Evolutionary conservation across 2,797 vertebrate genomes (phyloP).

Genomic region (Oreortyx pictus): DNA sequence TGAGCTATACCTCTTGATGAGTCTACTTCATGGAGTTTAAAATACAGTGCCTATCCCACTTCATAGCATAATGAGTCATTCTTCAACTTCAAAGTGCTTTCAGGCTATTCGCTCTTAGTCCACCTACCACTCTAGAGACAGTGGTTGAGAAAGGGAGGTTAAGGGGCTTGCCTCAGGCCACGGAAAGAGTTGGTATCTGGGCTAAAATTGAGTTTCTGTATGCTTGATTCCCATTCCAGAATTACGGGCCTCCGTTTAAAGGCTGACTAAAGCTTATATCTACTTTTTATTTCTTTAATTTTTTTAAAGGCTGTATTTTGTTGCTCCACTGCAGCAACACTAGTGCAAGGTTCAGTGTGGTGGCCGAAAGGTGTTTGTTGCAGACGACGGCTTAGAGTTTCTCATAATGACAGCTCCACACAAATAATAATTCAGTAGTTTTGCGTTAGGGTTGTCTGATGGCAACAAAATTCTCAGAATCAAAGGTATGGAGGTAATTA

Average conservation of each 20-base stretch:
- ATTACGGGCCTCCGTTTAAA: not conserved
- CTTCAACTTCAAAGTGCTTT: not conserved
- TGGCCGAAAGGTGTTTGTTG: not conserved
- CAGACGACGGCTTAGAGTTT: not conserved
- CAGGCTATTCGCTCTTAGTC: not conserved
- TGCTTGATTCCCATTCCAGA: not conserved
- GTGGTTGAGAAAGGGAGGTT: not conserved
- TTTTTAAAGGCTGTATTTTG: not conserved
- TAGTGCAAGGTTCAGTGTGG: not conserved
- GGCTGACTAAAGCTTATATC: not conserved
- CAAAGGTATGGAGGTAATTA: conserved; percentile 77
- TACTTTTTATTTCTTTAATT: not conserved
- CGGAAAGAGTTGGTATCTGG: not conserved
- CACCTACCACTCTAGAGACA: not conserved
- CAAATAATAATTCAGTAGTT: conserved; percentile 53
- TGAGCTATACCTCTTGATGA: not conserved
- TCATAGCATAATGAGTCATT: not conserved
- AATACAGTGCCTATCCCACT: not conserved
- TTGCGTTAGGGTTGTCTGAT: conserved; percentile 33
- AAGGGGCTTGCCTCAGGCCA: not conserved
- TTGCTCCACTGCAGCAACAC: not conserved
- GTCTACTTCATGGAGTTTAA: fast-evolving
- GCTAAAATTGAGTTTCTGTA: not conserved
- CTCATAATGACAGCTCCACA: not conserved
- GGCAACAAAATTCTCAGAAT: conserved; percentile 64